Evolutionary conservation across 2,113 vertebrate genomes (phyloP).

Genomic region (Cochlearius cochlearius): DNA sequence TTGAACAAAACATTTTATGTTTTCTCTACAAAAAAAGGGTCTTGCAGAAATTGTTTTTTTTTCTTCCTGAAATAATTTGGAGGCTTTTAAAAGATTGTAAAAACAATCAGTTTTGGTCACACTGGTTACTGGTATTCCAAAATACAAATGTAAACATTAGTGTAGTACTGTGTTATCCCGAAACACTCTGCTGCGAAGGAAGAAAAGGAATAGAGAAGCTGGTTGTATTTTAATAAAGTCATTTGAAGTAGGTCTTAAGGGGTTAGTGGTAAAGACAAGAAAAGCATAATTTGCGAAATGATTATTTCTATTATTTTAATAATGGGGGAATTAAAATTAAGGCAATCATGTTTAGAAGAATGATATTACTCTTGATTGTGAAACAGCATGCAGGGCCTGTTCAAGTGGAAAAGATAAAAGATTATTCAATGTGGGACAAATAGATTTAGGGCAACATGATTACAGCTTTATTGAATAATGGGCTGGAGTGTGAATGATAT

Average conservation of each 20-base stretch:
- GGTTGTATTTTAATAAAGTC: neutral
- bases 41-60: neutral
- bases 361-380: neutral
- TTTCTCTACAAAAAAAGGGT: neutral
- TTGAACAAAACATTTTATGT: neutral
- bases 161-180: neutral
- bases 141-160: neutral
- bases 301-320: slow-evolving; percentile 10
- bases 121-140: neutral
- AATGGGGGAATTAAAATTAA: neutral
- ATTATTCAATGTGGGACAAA: slow-evolving; percentile 2
- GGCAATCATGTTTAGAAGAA: neutral
- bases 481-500: neutral
- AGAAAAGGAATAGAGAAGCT: neutral
- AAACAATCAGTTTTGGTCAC: neutral
- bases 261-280: neutral
- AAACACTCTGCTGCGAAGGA: neutral
- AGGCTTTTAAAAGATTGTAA: neutral
- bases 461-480: slow-evolving; percentile 28
- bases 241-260: slow-evolving; percentile 4
- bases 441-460: slow-evolving; percentile 6
- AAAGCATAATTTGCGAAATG: neutral
- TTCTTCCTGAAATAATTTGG: neutral
- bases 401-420: slow-evolving; percentile 9
- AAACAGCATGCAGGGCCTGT: neutral